Conservation (phyloP, 2,113 vertebrate genomes). For the Sciurus niger region DNA sequence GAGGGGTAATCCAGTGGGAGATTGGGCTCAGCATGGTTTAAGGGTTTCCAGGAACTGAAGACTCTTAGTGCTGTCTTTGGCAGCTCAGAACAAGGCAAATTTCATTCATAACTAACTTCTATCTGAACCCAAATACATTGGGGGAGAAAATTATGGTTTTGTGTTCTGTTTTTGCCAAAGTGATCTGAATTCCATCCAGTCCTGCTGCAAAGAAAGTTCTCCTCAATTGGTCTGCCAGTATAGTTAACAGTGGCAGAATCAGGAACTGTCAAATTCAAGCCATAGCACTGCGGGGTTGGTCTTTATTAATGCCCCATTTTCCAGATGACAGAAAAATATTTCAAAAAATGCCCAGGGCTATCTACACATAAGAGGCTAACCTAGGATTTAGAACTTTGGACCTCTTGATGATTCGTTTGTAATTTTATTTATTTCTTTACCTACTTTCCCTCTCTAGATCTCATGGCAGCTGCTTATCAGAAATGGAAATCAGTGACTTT, state of each 20-base stretch:
- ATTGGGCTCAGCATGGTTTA: background rate
- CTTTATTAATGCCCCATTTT: background rate
- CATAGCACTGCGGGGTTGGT: background rate
- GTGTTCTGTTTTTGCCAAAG: background rate
- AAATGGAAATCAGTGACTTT: background rate
- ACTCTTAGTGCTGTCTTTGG: background rate
- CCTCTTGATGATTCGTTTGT: background rate
- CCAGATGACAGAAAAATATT: conserved; percentile 16
- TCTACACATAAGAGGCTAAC: background rate
- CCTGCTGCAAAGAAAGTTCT: conserved; percentile 32
- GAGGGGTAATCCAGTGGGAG: background rate
- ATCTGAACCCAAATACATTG: background rate
- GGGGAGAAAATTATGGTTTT: conserved; percentile 24
- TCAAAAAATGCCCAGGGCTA: background rate
- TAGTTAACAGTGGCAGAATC: background rate
- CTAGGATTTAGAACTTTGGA: background rate
- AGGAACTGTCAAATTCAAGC: background rate
- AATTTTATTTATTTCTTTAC: background rate
- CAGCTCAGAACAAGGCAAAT: background rate
- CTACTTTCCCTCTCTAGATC: background rate
- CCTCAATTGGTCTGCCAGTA: background rate
- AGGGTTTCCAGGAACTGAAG: background rate
- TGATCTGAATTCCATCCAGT: conserved; percentile 45
- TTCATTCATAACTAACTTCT: conserved; percentile 52
- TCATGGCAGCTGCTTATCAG: background rate